Evolutionary conservation across 2,888 invertebrate genomes (phyloP).

Genomic region (Leucophora obtusa): DNA sequence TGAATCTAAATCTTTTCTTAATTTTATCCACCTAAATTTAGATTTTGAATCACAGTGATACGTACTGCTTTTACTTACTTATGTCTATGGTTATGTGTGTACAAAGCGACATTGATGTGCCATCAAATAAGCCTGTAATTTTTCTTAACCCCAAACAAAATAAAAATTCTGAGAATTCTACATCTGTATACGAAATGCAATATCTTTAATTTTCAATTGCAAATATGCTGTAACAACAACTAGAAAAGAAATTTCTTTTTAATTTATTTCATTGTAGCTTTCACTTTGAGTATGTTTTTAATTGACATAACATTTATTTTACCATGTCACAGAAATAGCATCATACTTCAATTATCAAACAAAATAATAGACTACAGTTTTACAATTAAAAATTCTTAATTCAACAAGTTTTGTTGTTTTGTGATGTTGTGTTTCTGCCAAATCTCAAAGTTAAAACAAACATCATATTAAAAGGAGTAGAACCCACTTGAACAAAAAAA

Average conservation of each 20-base stretch:
- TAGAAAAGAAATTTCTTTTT: background rate
- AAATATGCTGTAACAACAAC: too few relatives aligned
- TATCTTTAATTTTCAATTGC: too few relatives aligned
- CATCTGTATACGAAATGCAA: too few relatives aligned
- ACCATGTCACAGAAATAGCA: constrained; percentile 12
- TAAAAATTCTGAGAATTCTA: too few relatives aligned
- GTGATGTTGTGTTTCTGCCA: background rate
- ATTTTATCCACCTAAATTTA: too few relatives aligned
- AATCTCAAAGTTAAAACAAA: background rate
- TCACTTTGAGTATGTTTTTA: constrained; percentile 22
- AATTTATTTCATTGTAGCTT: background rate
- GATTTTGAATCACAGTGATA: too few relatives aligned
- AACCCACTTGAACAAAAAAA: background rate
- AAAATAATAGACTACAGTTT: background rate
- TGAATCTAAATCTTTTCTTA: too few relatives aligned
- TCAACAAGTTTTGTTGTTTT: constrained; percentile 25
- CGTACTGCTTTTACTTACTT: too few relatives aligned
- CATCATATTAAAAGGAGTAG: background rate
- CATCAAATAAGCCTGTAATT: too few relatives aligned
- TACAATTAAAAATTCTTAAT: constrained; percentile 25
- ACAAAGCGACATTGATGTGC: too few relatives aligned
- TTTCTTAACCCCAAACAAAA: too few relatives aligned
- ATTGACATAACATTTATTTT: constrained; percentile 33
- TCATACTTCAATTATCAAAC: constrained; percentile 9
- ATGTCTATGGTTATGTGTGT: too few relatives aligned